Evolutionary conservation across 1,140 invertebrate genomes (phyloP).

Genomic region (Mycetomoellerius zeteki): DNA sequence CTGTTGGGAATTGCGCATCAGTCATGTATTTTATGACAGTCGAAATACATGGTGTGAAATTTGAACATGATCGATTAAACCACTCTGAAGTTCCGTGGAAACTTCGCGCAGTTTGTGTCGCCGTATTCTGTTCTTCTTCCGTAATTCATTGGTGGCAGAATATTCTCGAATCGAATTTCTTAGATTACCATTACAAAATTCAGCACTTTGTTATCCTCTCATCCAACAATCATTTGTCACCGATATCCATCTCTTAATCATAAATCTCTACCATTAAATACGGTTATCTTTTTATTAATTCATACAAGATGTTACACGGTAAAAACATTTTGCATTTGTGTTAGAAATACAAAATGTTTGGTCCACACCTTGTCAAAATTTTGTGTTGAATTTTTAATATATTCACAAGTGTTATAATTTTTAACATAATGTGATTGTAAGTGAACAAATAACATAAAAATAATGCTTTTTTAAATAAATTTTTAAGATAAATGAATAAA

Average conservation of each 20-base stretch:
- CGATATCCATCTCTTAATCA: not conserved
- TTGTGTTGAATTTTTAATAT: no score
- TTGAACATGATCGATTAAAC: conserved; percentile 51
- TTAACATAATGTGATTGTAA: no score
- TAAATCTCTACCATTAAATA: not conserved
- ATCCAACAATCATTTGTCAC: conserved; percentile 26
- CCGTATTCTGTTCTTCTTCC: conserved; percentile 26
- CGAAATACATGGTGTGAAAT: conserved; percentile 21
- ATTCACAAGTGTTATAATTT: no score
- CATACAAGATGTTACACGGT: not conserved
- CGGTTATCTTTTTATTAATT: not conserved
- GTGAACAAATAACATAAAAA: no score
- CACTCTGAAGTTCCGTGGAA: conserved; percentile 39
- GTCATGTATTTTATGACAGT: conserved; percentile 36
- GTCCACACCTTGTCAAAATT: no score
- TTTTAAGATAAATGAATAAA: no score
- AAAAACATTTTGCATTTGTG: no score
- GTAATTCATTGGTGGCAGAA: conserved; percentile 37
- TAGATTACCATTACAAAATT: not conserved
- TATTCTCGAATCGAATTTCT: conserved; percentile 5
- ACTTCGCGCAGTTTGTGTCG: conserved; percentile 48
- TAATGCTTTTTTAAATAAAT: no score
- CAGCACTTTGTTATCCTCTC: not conserved
- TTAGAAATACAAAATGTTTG: no score
- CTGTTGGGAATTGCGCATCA: conserved; percentile 35